Evolutionary conservation across 2,797 vertebrate species (phyloP).

Genomic region (Linurgus olivaceus): DNA sequence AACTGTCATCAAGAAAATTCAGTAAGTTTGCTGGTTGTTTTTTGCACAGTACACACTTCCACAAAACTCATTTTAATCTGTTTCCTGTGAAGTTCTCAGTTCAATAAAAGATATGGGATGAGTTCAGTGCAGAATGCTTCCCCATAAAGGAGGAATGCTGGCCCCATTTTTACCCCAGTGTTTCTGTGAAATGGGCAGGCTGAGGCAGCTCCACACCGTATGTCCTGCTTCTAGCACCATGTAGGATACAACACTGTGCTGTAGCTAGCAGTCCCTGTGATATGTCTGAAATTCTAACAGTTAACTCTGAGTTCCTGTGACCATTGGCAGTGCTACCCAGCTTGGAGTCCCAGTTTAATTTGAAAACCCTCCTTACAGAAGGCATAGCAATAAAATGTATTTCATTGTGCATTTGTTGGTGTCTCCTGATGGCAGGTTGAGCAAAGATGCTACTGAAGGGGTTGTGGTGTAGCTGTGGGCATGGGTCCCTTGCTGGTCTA

Average conservation of each 20-base stretch:
- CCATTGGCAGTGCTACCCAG: background rate
- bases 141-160: background rate
- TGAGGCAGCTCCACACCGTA: background rate
- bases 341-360: background rate
- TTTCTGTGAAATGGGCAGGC: background rate
- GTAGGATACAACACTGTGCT: background rate
- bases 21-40: constrained; percentile 51
- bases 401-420: background rate
- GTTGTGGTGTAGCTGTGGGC: background rate
- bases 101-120: background rate
- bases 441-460: background rate
- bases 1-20: constrained; percentile 31
- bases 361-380: background rate
- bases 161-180: background rate
- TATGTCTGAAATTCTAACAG: background rate
- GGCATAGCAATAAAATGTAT: background rate
- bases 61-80: background rate
- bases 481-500: background rate
- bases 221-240: background rate
- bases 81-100: background rate
- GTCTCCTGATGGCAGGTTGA: background rate
- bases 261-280: background rate
- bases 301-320: background rate
- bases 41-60: background rate
- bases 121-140: background rate